A percentile compares a stretch with the other conserved stretches of the same genome.
Evolutionary conservation across 2,888 invertebrate genomes (phyloP).

Genomic region (Caenorhabditis sulstoni): DNA sequence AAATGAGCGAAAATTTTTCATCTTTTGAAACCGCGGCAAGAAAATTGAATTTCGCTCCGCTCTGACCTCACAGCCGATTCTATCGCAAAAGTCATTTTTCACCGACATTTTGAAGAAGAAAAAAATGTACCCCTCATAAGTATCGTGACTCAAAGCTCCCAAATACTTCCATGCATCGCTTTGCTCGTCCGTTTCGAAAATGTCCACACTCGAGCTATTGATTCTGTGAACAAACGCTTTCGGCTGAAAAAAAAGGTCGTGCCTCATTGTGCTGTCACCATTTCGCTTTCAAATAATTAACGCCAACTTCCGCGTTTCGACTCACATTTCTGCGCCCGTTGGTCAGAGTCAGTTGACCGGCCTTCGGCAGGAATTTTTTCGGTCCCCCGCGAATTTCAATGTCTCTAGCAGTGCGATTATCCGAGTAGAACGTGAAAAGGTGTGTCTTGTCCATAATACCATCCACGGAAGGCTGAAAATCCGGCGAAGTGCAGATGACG

Average conservation of each 20-base stretch:
- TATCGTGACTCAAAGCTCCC: conserved; percentile 8
- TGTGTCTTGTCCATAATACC: conserved; percentile 6
- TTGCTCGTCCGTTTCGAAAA: conserved; percentile 34
- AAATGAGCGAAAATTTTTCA: neutral
- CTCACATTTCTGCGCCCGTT: conserved; percentile 20
- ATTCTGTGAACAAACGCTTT: conserved; percentile 28
- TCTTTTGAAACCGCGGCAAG: neutral
- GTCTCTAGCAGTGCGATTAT: conserved; percentile 51
- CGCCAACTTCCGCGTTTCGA: neutral
- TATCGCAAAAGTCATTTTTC: neutral
- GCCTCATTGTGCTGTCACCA: neutral
- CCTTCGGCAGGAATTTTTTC: conserved; percentile 4
- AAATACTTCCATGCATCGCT: conserved; percentile 21
- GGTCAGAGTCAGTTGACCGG: conserved; percentile 27
- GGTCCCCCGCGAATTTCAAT: conserved; percentile 5
- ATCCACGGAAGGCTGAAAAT: conserved; percentile 41
- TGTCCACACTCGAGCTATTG: conserved; percentile 17
- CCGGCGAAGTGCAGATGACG: no score
- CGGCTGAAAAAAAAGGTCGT: conserved; percentile 27
- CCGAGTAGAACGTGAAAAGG: conserved; percentile 54
- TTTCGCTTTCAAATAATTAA: neutral
- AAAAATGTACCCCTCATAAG: conserved; percentile 12
- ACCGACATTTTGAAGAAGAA: neutral
- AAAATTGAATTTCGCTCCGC: neutral
- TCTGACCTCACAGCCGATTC: neutral